Conservation (phyloP, 2,797 vertebrate species). For the Tarsius wallacei region DNA sequence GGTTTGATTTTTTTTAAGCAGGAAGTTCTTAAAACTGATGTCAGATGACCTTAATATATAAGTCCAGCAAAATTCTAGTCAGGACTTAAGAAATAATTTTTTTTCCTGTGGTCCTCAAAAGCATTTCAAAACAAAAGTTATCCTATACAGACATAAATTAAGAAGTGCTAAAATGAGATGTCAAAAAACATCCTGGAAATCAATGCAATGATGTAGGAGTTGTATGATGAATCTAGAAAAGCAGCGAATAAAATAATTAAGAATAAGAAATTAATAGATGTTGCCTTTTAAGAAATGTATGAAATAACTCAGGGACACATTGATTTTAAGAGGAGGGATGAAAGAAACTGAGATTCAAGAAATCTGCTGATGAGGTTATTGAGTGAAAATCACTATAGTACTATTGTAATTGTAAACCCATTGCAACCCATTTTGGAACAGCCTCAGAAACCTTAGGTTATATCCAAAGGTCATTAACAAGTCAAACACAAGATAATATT, state of each 20-base stretch:
- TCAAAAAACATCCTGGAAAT: background rate
- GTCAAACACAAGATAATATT: background rate
- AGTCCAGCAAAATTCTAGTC: background rate
- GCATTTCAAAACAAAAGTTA: background rate
- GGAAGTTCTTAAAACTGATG: background rate
- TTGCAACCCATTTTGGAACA: background rate
- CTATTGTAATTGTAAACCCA: background rate
- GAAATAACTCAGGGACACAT: background rate
- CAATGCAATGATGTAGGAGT: background rate
- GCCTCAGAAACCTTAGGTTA: constrained; percentile 10
- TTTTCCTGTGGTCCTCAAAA: background rate
- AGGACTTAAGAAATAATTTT: background rate
- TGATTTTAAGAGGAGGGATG: background rate
- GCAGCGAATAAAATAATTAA: background rate
- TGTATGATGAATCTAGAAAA: background rate
- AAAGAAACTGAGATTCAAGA: background rate
- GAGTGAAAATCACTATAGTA: background rate
- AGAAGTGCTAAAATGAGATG: background rate
- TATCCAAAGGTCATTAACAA: background rate
- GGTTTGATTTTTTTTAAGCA: background rate
- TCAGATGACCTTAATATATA: background rate
- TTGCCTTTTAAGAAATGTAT: background rate
- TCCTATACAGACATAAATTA: background rate
- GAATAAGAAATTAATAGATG: background rate
- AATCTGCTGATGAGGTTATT: background rate